phyloP scores from a whole-genome alignment of 2,888 invertebrate genomes.

The Acanthopleura granulata region DNA sequence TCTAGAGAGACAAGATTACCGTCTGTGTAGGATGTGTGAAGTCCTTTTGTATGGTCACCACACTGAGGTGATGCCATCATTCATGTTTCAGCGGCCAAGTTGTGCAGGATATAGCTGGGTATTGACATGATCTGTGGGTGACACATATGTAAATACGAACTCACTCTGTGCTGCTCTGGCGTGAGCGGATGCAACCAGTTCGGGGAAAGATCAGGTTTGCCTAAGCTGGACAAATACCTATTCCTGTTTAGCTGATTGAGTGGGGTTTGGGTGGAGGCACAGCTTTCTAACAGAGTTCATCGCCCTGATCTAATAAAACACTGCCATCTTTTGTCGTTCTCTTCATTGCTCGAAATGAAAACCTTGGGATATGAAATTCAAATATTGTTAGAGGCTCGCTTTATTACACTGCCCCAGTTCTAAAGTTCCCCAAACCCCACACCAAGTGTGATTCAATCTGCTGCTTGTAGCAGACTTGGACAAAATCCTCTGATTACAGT shows the following conservation, averaged over 20 bases:
- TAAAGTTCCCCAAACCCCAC: neutral
- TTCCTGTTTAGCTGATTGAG: neutral
- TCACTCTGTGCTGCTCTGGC: too few relatives aligned
- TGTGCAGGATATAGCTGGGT: too few relatives aligned
- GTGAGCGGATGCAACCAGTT: too few relatives aligned
- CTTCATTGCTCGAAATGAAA: conserved; percentile 10
- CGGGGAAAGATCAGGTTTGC: too few relatives aligned
- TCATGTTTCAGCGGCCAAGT: too few relatives aligned
- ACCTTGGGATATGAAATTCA: conserved; percentile 16
- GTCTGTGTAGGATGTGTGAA: too few relatives aligned
- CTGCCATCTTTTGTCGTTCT: neutral
- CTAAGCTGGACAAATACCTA: too few relatives aligned
- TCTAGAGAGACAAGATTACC: too few relatives aligned
- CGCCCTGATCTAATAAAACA: conserved; percentile 16
- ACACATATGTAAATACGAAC: too few relatives aligned
- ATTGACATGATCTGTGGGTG: too few relatives aligned
- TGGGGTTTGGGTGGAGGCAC: neutral
- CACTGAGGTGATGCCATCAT: too few relatives aligned
- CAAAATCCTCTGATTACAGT: conserved; percentile 12
- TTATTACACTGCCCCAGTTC: neutral
- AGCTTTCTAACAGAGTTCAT: neutral
- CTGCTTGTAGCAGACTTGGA: neutral
- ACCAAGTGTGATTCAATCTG: conserved; percentile 1
- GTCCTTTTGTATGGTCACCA: too few relatives aligned
- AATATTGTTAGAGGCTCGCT: conserved; percentile 17